phyloP scores from a whole-genome alignment of 2,113 vertebrate species.

The Sebastes schlegelii region DNA sequence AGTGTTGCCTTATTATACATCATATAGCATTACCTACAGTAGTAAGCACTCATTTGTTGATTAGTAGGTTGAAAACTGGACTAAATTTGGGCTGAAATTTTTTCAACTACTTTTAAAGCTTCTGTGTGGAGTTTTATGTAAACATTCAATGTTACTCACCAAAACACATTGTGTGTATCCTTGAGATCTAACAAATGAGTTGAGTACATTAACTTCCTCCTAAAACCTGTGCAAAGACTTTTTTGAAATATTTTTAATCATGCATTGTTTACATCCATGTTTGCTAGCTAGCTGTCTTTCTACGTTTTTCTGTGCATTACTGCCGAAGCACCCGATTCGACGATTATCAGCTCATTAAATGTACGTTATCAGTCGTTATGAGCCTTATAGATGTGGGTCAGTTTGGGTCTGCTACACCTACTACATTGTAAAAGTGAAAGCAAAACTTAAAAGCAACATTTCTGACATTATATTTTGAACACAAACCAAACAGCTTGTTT shows the following conservation, averaged over 20 bases:
- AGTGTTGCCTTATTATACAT: constrained; percentile 34
- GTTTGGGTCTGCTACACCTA: no score
- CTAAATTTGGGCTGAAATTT: neutral
- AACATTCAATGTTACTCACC: neutral
- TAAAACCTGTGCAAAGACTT: neutral
- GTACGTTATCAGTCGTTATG: no score
- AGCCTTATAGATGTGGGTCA: no score
- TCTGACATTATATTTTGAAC: no score
- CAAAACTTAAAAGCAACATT: no score
- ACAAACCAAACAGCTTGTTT: no score
- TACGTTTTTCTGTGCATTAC: neutral
- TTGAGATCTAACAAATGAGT: neutral
- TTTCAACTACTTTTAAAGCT: neutral
- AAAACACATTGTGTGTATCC: neutral
- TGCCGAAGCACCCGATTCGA: no score
- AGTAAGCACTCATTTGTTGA: neutral
- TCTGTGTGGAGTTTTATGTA: neutral
- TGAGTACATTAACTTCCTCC: neutral
- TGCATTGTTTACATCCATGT: neutral
- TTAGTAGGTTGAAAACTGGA: constrained; percentile 27
- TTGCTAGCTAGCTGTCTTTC: neutral
- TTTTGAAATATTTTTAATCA: neutral
- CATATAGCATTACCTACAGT: neutral
- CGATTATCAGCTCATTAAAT: no score
- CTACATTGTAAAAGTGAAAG: no score